Evolutionary conservation across 2,113 vertebrate species (phyloP).

Genomic region (Ibidorhyncha struthersii): DNA sequence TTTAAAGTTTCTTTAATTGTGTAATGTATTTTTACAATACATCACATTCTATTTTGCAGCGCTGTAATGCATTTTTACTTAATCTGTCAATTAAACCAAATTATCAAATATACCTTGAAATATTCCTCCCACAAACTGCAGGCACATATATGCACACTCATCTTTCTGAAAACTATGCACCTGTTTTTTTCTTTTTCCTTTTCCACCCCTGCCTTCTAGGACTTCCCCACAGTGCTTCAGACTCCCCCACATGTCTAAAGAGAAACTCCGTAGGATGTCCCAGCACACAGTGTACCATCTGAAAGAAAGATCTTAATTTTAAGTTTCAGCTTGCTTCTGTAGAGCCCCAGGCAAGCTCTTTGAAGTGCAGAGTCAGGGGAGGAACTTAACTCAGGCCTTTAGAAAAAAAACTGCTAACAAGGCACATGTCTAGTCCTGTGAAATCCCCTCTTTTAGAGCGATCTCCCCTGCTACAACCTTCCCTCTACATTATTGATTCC

Average conservation of each 20-base stretch:
- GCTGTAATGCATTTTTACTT: neutral
- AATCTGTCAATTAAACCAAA: neutral
- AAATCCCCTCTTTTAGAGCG: conserved; percentile 39
- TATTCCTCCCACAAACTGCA: conserved; percentile 1
- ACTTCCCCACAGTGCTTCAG: neutral
- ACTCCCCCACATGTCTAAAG: neutral
- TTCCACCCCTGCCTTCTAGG: neutral
- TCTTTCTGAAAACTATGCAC: neutral
- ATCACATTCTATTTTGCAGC: neutral
- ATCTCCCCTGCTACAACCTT: conserved; percentile 17
- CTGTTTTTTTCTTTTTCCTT: neutral
- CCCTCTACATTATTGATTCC: conserved; percentile 34
- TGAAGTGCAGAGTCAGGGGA: conserved; percentile 38
- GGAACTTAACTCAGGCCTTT: conserved; percentile 29
- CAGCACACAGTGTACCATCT: neutral
- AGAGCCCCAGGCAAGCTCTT: conserved; percentile 47
- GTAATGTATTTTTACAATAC: neutral
- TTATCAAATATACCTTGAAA: neutral
- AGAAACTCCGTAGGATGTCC: neutral
- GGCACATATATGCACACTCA: neutral
- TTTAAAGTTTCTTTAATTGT: neutral
- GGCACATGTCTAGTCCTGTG: conserved; percentile 2
- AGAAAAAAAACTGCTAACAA: conserved; percentile 47
- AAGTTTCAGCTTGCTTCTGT: conserved; percentile 36
- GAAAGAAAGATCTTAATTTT: conserved; percentile 47